phyloP scores from a whole-genome alignment of 2,797 vertebrate genomes.

The Gambelia wislizenii region DNA sequence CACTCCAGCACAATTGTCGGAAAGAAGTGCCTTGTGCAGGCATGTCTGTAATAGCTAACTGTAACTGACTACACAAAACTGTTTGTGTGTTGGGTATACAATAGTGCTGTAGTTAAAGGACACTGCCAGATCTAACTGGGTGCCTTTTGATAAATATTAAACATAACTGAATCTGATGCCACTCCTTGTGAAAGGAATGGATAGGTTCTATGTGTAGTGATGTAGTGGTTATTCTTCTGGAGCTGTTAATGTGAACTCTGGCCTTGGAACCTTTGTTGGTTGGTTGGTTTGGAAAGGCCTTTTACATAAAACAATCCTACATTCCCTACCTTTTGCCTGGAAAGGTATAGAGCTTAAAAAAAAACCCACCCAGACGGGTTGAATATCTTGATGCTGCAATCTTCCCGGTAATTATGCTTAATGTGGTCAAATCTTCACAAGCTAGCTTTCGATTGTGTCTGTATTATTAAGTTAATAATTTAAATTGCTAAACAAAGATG shows the following conservation, averaged over 20 bases:
- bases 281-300: background rate
- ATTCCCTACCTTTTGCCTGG: background rate
- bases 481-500: background rate
- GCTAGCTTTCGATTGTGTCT: background rate
- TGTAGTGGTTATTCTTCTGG: background rate
- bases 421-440: background rate
- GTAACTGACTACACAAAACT: background rate
- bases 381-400: background rate
- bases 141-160: conserved; percentile 36
- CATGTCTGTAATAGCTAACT: conserved; percentile 32
- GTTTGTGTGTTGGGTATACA: conserved; percentile 46
- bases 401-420: background rate
- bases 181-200: background rate
- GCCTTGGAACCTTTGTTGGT: background rate
- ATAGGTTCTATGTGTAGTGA: background rate
- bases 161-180: background rate
- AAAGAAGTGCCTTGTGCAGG: conserved; percentile 73
- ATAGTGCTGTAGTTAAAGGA: conserved; percentile 30
- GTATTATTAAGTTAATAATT: background rate
- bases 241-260: background rate
- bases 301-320: background rate
- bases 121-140: conserved; percentile 69
- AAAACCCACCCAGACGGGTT: background rate
- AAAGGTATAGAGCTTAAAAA: background rate
- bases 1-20: conserved; percentile 76